Base-by-base conservation (phyloP, 2,888 invertebrate species). In the Crepidodera aurea region DNA sequence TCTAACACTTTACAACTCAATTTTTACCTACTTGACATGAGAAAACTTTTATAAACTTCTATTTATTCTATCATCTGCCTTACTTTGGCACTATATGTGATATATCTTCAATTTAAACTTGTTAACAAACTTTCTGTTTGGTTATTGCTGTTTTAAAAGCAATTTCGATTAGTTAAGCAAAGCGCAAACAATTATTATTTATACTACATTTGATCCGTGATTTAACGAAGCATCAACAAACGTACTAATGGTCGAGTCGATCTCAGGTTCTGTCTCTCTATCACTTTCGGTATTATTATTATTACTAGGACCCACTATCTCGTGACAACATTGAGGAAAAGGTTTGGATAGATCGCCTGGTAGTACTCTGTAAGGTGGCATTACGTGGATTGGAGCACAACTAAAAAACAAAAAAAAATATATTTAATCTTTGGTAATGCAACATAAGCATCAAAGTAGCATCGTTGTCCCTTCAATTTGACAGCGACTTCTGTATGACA, bases 301-400 rank as follows among this genome's bases (percentile, higher is more conserved):
- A 6, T 22, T 22, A 22, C 22, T 12, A n/a, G 62, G 51, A 8
- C 62, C 44, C 10, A 22, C 19, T 46, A 53, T 32, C 25, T 51
- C 53, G 37, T 16, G 46, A 46, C 62, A 62, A 32, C 62, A 62
- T 2, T 53, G 1, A 6, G 62, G 62, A 16, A 13, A 56, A 12
- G 62, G 58, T 29, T 62, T 62, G 1, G 34, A 46, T 8, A 62
- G 3, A 25, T 48, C 48, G 13, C 62, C 62, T 8, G 40, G 51
- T 16, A 46, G 15, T 15, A 32, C 10, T 27, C 19, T 58, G 25
- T 50, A 62, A 4, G 58, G 51, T 15, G 46, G 44, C 6, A 3
- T n/a, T 18, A 46, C 12, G 1, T 2, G 3, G n/a, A 25, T 25
- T 13, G 27, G 2, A 44, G 25, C 19, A 29, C 53, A 57, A 13